Conservation (phyloP, 2,888 invertebrate species). For the Platycheirus albimanus region DNA sequence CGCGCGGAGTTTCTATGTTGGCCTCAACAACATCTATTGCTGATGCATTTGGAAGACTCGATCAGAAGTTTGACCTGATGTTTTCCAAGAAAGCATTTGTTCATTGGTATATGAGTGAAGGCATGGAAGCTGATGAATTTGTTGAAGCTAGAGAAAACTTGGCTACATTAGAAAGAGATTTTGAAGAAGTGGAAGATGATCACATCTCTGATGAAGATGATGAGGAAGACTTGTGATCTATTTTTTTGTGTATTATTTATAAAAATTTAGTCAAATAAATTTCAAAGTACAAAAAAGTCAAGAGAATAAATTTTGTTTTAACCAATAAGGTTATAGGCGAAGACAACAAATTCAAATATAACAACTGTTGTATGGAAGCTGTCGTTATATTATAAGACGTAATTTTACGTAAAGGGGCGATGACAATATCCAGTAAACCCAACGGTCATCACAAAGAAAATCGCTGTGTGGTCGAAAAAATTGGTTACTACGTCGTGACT, state of each 20-base stretch:
- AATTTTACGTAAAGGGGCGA: no score
- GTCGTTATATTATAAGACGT: no score
- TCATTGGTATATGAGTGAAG: conserved; percentile 88
- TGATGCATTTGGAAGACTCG: conserved; percentile 92
- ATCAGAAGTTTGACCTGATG: conserved; percentile 97
- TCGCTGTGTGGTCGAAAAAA: no score
- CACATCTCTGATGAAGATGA: conserved; percentile 28
- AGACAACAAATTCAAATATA: no score
- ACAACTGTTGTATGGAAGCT: no score
- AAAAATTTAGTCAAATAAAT: not conserved
- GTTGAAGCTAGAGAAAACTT: conserved; percentile 76
- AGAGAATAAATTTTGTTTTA: no score
- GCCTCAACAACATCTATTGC: conserved; percentile 94
- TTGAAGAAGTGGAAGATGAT: conserved; percentile 76
- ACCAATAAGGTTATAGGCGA: no score
- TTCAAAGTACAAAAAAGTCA: no score
- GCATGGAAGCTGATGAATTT: conserved; percentile 77
- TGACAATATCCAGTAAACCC: no score
- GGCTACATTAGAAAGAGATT: conserved; percentile 77
- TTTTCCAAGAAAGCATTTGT: conserved; percentile 96
- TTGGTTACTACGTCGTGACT: no score
- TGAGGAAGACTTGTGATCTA: conserved; percentile 35
- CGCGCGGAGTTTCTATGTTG: conserved; percentile 92
- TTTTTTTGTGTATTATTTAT: not conserved
- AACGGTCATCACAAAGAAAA: no score